phyloP scores from a whole-genome alignment of 2,888 invertebrate genomes.

The Sipha maydis region DNA sequence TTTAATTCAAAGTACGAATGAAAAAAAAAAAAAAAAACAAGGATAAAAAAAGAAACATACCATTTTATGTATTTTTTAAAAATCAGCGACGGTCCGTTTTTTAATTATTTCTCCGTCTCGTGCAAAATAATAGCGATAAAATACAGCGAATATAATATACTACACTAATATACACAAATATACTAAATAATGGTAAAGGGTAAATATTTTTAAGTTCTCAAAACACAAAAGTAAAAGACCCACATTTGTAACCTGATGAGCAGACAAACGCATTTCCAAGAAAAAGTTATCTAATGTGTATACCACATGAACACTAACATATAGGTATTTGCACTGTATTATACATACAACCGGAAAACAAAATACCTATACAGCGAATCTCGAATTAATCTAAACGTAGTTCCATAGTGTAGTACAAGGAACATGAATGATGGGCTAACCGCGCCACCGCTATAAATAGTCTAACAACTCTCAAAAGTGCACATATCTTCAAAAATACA shows the following conservation, averaged over 20 bases:
- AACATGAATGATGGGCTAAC: conserved; percentile 40
- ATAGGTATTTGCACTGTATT: not conserved
- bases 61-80: not conserved
- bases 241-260: not conserved
- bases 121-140: not conserved
- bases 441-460: not conserved
- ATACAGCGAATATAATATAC: not conserved
- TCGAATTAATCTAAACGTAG: conserved; percentile 38
- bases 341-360: not conserved
- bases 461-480: conserved; percentile 49
- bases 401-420: not conserved
- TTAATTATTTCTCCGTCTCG: conserved; percentile 33
- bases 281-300: not conserved
- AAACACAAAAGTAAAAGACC: conserved; percentile 18
- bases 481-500: conserved; percentile 53
- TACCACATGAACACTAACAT: too few species aligned
- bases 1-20: not conserved
- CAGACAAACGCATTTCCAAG: not conserved
- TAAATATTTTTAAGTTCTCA: not conserved
- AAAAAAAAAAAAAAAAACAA: not conserved
- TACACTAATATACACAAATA: not conserved
- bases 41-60: not conserved
- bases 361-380: conserved; percentile 19
- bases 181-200: conserved; percentile 1
- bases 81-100: conserved; percentile 32